These are phyloP conservation scores for Sminthurinus aureus DNA, from an alignment of 2,888 invertebrate species.

Conservation along the genomic window DNA sequence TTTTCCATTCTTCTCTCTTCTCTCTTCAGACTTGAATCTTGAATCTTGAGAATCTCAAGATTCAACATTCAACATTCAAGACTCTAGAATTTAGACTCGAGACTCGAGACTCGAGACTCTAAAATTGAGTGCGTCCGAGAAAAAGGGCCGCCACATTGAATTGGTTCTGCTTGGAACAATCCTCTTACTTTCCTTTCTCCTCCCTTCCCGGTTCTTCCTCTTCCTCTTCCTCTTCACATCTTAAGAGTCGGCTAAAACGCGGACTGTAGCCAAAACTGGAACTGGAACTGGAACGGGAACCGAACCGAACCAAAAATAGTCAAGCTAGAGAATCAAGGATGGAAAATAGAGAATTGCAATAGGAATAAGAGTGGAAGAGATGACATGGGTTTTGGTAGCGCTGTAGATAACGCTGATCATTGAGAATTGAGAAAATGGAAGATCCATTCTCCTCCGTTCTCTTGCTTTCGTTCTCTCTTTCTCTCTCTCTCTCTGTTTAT, in stretches of 20 bases:
- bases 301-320: too few relatives aligned
- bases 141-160: constrained; percentile 13
- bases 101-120: too few relatives aligned
- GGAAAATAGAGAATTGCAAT: not conserved
- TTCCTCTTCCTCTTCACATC: too few relatives aligned
- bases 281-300: too few relatives aligned
- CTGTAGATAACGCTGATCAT: constrained; percentile 38
- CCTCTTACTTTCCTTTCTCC: constrained; percentile 18
- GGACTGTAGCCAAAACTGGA: too few relatives aligned
- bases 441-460: constrained; percentile 7
- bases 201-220: not conserved
- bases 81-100: too few relatives aligned
- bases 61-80: too few relatives aligned
- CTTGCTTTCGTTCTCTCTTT: not conserved
- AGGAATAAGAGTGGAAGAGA: not conserved
- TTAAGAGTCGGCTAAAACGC: not conserved
- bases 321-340: not conserved
- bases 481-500: not conserved
- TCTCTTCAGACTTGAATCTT: not conserved
- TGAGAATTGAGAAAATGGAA: constrained; percentile 35
- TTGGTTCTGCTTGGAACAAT: constrained; percentile 26
- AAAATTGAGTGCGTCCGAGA: not conserved
- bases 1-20: not conserved
- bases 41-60: too few relatives aligned
- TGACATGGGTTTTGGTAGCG: not conserved